Base-by-base conservation (phyloP, 2,797 vertebrate genomes). In the Pangasius macronema region DNA sequence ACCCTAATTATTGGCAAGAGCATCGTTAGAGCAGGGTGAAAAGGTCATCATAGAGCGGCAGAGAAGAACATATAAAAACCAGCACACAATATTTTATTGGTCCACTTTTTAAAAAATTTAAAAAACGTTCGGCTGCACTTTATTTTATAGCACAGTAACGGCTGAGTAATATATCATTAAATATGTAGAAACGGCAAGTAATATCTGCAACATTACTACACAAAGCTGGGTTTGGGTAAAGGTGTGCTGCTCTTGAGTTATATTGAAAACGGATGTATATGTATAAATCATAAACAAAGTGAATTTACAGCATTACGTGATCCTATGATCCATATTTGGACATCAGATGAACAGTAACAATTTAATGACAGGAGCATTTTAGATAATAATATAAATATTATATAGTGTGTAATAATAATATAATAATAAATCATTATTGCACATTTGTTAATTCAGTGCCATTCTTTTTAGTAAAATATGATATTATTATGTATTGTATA, bases 1-100 rank as follows among this genome's bases (percentile, higher is more conserved):
- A 83, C 33, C 18, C 27, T 83, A 61, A 87, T 87, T 87, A 85
- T 24, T 61, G 80, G 61, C 42, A 33, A 85, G 42, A 82, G 88
- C 33, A 16, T 51, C 33, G 3, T 13, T 36, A 42, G 51, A 81
- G 82, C n/a, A 30, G 14, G 82, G 87, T 24, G 65, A 85, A 75
- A 42, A 80, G 86, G 87, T 81, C 13, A 65, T 57, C 33, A 82
- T 49, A 68, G 27, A 49, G 83, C 16, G 20, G 7, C n/a, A 49
- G 9, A 18, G 10, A 10, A 36, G 39, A 53, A 57, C 3, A 22
- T 30, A 51, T 18, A 73, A n/a, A 77, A 36, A 18, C 14, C 27
- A 53, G 24, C 30, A 57, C 20, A 77, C 27, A 57, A 20, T 0
- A 8, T 11, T 79, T 57, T 57, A 57, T 11, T 30, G 7, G 14